Conservation (phyloP, 2,797 vertebrate species). For the Molossus molossus region DNA sequence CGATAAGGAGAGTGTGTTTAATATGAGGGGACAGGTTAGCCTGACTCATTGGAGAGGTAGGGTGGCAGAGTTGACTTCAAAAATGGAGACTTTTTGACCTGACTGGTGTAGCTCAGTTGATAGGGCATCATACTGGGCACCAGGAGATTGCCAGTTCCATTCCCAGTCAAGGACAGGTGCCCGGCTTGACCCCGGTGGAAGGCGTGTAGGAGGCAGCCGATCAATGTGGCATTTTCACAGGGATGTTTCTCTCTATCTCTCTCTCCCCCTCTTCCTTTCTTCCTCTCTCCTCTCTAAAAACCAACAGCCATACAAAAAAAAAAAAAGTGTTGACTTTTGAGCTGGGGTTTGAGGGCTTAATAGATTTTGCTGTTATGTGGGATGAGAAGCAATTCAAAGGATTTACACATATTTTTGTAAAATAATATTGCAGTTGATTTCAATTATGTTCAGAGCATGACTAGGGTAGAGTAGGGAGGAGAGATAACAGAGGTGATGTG, state of each 20-base stretch:
- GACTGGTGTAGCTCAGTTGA: too few relatives aligned
- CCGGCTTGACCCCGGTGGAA: too few relatives aligned
- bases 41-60: background rate
- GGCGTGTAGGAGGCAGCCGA: too few relatives aligned
- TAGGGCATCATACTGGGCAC: too few relatives aligned
- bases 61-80: background rate
- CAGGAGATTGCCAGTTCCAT: too few relatives aligned
- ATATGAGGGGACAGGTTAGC: background rate
- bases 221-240: too few relatives aligned
- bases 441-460: background rate
- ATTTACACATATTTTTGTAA: slow-evolving; percentile 8
- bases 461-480: background rate
- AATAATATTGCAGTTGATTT: slow-evolving; percentile 36
- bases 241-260: too few relatives aligned
- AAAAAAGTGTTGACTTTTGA: background rate
- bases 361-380: slow-evolving; percentile 49
- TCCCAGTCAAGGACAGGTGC: too few relatives aligned
- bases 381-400: background rate
- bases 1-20: background rate
- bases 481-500: background rate
- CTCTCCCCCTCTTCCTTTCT: too few relatives aligned
- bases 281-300: too few relatives aligned
- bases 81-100: background rate
- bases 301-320: background rate
- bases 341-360: slow-evolving; percentile 68